phyloP scores from a whole-genome alignment of 37 sponge, comb jelly and placozoan species.

The Theonella swinhoei region DNA sequence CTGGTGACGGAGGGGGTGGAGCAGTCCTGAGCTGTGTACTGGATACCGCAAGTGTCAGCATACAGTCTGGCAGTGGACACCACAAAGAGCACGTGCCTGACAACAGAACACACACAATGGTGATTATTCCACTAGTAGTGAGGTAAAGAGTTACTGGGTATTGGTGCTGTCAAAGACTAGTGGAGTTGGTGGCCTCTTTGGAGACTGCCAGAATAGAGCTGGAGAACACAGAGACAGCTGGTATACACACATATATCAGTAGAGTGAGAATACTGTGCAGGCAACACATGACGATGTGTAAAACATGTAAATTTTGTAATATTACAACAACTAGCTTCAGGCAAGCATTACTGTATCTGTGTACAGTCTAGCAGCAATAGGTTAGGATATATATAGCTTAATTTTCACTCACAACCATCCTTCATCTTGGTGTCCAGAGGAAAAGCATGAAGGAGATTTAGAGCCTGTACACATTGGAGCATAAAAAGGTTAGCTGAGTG shows the following conservation, averaged over 20 bases:
- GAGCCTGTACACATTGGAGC: conserved; percentile 57
- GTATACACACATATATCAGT: too few relatives aligned
- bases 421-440: conserved; percentile 85
- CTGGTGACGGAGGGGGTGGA: conserved; percentile 13
- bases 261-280: too few relatives aligned
- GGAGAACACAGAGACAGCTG: neutral
- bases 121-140: too few relatives aligned
- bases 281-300: too few relatives aligned
- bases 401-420: conserved; percentile 79
- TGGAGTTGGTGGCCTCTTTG: conserved; percentile 89
- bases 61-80: conserved; percentile 57
- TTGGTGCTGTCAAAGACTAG: conserved; percentile 73
- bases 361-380: too few relatives aligned
- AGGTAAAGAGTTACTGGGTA: conserved; percentile 25
- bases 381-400: too few relatives aligned
- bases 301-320: too few relatives aligned
- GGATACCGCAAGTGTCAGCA: conserved; percentile 55
- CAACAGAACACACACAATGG: neutral
- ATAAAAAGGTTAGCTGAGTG: too few relatives aligned
- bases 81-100: conserved; percentile 75
- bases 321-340: too few relatives aligned
- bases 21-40: conserved; percentile 40
- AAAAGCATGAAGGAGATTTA: conserved; percentile 74
- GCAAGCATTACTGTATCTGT: too few relatives aligned
- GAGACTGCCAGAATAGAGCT: conserved; percentile 96